Evolutionary conservation across 2,113 vertebrate genomes (phyloP), one percentile per base, ranked within the genome.

Genomic region (Fulica atra): DNA sequence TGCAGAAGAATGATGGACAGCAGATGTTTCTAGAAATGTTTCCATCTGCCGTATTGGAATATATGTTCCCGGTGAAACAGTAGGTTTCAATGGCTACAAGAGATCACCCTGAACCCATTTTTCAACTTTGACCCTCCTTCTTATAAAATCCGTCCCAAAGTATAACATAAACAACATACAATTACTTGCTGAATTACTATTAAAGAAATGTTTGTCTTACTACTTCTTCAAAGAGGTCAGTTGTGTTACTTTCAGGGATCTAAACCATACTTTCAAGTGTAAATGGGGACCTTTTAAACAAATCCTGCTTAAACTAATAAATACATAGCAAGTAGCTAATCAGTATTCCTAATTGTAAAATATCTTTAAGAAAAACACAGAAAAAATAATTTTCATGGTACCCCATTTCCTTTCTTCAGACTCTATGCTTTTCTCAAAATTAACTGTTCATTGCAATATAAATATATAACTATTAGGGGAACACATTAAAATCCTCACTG

Each of bases 21-120:
- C 98, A 98, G 98, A 98, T 98, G 98, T 98, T 98, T 92, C 93
- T 84, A 97, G 96, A 97, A 97, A 96, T 96, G 91, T 79, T 97
- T 87, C 98, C 98, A 98, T 98, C 97, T 98, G 97, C 93, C 95
- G 86, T 97, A 85, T 89, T 63, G 94, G 90, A 95, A 95, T 81
- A 95, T 69, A 97, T 70, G 91, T 97, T 88, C 95, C 82, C 46
- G 42, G 87, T 88, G 93, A 96, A 97, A 97, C 96, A 96, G 91
- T 94, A 91, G 71, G 73, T 93, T 96, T 89, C 93, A 90, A 61
- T 53, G 79, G 65, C 81, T 97, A 92, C 86, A 97, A 95, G 36
- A 69, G 44, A 71, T 95, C 88, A 91, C 46, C 60, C 71, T 88
- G 72, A 36, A 87, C 70, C 48, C 24, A 40, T 65, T 93, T 96